These are phyloP conservation scores for Chloromyia formosa DNA, from an alignment of 2,888 invertebrate genomes.

Conservation along the genomic window DNA sequence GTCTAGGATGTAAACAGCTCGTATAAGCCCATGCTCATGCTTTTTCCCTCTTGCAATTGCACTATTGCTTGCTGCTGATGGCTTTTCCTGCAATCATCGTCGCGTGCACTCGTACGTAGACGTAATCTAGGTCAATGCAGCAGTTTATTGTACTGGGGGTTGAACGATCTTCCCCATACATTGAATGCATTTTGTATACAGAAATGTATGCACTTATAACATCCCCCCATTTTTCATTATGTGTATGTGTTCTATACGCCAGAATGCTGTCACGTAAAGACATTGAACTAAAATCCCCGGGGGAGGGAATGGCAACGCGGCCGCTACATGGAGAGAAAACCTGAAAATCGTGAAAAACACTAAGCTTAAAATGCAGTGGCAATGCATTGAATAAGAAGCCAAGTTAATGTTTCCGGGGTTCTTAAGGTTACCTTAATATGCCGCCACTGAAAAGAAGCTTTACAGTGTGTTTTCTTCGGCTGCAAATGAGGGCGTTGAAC, in stretches of 20 bases:
- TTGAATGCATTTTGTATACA: neutral
- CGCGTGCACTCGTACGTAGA: slow-evolving; percentile 8
- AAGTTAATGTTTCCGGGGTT: slow-evolving; percentile 35
- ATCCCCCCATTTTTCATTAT: slow-evolving; percentile 1
- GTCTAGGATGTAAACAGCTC: slow-evolving; percentile 9
- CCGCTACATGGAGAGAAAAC: too few relatives aligned
- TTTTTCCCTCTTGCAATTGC: slow-evolving; percentile 6
- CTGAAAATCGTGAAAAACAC: too few relatives aligned
- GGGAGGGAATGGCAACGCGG: neutral
- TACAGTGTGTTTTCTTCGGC: neutral
- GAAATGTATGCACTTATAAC: slow-evolving; percentile 5
- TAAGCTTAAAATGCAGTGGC: too few relatives aligned
- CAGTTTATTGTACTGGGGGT: slow-evolving; percentile 55
- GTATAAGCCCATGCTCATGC: neutral
- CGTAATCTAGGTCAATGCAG: slow-evolving; percentile 58
- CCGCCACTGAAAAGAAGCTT: neutral
- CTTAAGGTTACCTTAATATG: neutral
- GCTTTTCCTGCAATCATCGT: slow-evolving; percentile 5
- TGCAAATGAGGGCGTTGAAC: slow-evolving; percentile 38
- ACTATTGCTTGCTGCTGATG: neutral
- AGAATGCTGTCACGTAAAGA: slow-evolving; percentile 23
- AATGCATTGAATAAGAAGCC: slow-evolving; percentile 14
- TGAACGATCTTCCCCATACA: slow-evolving; percentile 30
- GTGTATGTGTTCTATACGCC: neutral
- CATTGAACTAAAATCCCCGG: slow-evolving; percentile 39